These are phyloP conservation scores for Luperina testacea DNA, from an alignment of 2,888 invertebrate genomes.

Conservation along the genomic window DNA sequence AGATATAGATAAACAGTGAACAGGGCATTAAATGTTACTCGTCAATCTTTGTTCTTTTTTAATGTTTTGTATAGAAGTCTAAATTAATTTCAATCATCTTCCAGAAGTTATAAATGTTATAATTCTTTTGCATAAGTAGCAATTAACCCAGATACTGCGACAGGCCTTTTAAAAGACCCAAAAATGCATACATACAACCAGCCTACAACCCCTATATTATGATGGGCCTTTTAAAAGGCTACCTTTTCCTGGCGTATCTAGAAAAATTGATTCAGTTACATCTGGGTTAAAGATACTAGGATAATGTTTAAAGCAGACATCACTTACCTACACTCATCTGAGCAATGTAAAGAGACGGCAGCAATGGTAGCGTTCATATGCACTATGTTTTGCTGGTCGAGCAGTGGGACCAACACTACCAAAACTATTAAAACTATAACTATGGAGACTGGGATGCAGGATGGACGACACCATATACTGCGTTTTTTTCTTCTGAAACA, in stretches of 20 bases:
- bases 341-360: slow-evolving; percentile 87
- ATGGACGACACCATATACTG: slow-evolving; percentile 94
- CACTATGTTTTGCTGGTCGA: slow-evolving; percentile 92
- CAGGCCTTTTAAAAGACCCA: no score
- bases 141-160: no score
- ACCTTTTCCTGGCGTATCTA: no score
- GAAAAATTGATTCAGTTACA: no score
- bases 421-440: slow-evolving; percentile 94
- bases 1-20: not conserved
- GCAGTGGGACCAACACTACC: slow-evolving; percentile 93
- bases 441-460: slow-evolving; percentile 95
- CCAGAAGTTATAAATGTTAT: not conserved
- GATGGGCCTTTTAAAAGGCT: no score
- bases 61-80: not conserved
- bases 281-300: not conserved
- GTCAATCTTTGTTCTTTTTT: not conserved
- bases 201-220: no score
- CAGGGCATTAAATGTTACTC: not conserved
- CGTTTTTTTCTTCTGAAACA: slow-evolving; percentile 83
- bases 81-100: not conserved
- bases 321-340: slow-evolving; percentile 91
- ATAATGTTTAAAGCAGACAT: not conserved
- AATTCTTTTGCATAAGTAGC: not conserved
- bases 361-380: slow-evolving; percentile 74
- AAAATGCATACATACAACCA: no score